phyloP scores from a whole-genome alignment of 2,797 vertebrate genomes.

The Lepidocolaptes lacrymiger region DNA sequence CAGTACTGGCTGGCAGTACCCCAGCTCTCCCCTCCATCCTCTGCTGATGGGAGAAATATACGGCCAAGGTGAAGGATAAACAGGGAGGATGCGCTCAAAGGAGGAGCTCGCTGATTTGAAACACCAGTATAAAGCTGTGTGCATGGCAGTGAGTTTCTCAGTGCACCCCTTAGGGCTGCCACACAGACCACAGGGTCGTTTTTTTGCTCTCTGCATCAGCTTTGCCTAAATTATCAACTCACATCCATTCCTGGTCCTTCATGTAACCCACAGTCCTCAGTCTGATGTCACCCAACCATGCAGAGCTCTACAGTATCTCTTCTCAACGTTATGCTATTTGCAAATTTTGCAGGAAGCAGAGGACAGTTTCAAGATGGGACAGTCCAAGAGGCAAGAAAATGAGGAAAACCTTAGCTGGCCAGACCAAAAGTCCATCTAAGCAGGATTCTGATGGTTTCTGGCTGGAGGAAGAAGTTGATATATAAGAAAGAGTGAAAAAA shows the following conservation, averaged over 20 bases:
- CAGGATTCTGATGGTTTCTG: not conserved
- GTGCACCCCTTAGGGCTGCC: not conserved
- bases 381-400: not conserved
- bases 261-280: not conserved
- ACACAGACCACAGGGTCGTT: not conserved
- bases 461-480: not conserved
- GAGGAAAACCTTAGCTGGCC: not conserved
- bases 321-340: not conserved
- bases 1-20: fast-evolving
- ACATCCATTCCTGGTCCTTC: not conserved
- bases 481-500: not conserved
- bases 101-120: fast-evolving
- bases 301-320: not conserved
- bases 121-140: not conserved
- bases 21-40: not conserved
- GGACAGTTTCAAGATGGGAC: not conserved
- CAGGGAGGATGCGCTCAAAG: not conserved
- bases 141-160: not conserved
- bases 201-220: not conserved
- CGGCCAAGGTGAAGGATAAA: not conserved
- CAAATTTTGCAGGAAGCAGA: not conserved
- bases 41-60: not conserved
- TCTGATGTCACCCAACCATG: fast-evolving
- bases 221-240: not conserved
- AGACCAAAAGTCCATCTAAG: not conserved